phyloP scores from a whole-genome alignment of 2,888 invertebrate genomes.

The Glaucopsyche alexis region DNA sequence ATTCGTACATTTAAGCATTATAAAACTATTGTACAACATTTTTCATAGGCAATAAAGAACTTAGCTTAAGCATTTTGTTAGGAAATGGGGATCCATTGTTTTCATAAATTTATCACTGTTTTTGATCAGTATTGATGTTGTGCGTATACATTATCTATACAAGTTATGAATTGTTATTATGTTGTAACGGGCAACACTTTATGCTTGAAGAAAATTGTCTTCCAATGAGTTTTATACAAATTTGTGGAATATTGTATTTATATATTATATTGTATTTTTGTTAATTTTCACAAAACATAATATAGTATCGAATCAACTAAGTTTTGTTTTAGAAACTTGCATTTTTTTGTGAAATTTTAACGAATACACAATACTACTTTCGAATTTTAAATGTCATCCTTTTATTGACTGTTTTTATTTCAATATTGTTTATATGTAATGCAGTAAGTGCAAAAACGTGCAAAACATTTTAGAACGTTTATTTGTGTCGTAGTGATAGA shows the following conservation, averaged over 20 bases:
- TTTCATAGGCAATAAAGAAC: neutral
- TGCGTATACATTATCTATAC: slow-evolving; percentile 37
- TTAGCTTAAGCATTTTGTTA: slow-evolving; percentile 4
- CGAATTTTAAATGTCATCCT: slow-evolving; percentile 5
- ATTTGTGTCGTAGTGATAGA: slow-evolving; percentile 69
- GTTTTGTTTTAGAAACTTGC: slow-evolving; percentile 31
- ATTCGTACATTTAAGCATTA: neutral
- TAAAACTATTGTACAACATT: neutral
- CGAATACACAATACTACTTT: neutral
- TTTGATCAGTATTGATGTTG: slow-evolving; percentile 40
- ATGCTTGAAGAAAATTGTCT: slow-evolving; percentile 57
- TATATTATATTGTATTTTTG: slow-evolving; percentile 46
- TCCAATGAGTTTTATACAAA: slow-evolving; percentile 55
- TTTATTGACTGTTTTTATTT: slow-evolving; percentile 2
- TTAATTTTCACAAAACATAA: slow-evolving; percentile 9
- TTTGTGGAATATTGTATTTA: slow-evolving; percentile 69
- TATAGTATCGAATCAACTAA: slow-evolving; percentile 23
- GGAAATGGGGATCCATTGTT: slow-evolving; percentile 20
- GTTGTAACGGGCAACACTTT: slow-evolving; percentile 31
- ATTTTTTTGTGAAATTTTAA: slow-evolving; percentile 24
- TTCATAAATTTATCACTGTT: slow-evolving; percentile 37
- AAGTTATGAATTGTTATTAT: slow-evolving; percentile 30
- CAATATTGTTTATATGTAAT: slow-evolving; percentile 17
- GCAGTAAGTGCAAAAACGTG: slow-evolving; percentile 23
- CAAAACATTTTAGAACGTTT: slow-evolving; percentile 36